Conservation (phyloP, 2,797 vertebrate genomes). For the Zenarchopterus dispar region DNA sequence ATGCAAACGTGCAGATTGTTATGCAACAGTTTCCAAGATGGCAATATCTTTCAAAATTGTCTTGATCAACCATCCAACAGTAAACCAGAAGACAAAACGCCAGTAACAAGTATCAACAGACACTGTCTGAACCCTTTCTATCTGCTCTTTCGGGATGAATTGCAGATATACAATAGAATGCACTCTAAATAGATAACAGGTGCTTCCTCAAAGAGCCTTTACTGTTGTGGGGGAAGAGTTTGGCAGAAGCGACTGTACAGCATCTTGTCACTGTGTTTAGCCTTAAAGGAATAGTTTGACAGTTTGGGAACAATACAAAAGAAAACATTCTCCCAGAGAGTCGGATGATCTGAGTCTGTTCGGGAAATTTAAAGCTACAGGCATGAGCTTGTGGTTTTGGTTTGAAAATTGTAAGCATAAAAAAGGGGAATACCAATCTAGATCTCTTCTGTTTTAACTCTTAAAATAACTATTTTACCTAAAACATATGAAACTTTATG, state of each 20-base stretch:
- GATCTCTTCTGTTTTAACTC: too few species aligned
- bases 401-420: too few species aligned
- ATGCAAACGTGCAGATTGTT: conserved; percentile 3
- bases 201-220: conserved; percentile 59
- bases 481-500: too few species aligned
- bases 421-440: too few species aligned
- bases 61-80: conserved; percentile 21
- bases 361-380: too few species aligned
- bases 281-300: conserved; percentile 6
- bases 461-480: too few species aligned
- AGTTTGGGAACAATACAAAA: too few species aligned
- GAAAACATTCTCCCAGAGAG: too few species aligned
- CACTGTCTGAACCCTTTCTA: conserved; percentile 24
- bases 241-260: conserved; percentile 27
- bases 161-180: conserved; percentile 70
- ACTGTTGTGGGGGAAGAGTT: conserved; percentile 21
- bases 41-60: conserved; percentile 46
- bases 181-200: conserved; percentile 72
- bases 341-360: too few species aligned
- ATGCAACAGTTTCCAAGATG: conserved; percentile 40
- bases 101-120: conserved; percentile 40
- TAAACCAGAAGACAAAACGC: conserved; percentile 31
- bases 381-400: too few species aligned
- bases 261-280: conserved; percentile 23
- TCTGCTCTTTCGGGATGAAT: conserved; percentile 49